Evolutionary conservation across 2,113 vertebrate species (phyloP).

Genomic region (Pseudolaguvia tuberculata): DNA sequence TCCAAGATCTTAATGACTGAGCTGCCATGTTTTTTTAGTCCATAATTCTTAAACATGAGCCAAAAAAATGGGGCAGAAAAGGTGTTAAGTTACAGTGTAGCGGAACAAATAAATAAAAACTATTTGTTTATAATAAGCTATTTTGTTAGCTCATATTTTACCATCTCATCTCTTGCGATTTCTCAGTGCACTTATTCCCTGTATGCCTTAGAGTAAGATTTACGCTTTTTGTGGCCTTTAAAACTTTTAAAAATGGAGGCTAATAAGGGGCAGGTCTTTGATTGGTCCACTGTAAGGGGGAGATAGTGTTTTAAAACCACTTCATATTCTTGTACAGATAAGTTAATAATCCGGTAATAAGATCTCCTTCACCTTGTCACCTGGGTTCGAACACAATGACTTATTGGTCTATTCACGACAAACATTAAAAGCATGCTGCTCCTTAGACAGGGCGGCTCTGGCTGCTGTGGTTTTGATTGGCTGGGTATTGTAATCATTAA

Average conservation of each 20-base stretch:
- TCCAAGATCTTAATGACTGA: too few species aligned
- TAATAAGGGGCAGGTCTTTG: background rate
- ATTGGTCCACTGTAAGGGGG: background rate
- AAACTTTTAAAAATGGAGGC: background rate
- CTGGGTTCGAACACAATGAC: background rate
- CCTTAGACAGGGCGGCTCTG: background rate
- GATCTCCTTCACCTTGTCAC: background rate
- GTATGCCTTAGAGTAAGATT: background rate
- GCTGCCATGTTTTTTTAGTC: background rate
- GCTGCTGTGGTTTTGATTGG: background rate
- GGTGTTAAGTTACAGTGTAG: background rate
- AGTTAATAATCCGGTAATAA: background rate
- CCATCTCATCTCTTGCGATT: too few species aligned
- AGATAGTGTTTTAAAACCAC: too few species aligned
- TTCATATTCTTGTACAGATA: background rate
- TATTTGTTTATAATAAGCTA: background rate
- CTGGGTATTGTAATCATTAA: background rate
- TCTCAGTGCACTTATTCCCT: background rate
- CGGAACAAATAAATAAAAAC: background rate
- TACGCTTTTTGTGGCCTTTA: background rate
- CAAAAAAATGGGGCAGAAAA: background rate
- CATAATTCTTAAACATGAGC: background rate
- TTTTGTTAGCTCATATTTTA: background rate
- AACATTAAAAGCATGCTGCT: background rate
- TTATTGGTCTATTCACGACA: background rate